Evolutionary conservation across 2,797 vertebrate species (phyloP).

Genomic region (Hozukius guyotensis): DNA sequence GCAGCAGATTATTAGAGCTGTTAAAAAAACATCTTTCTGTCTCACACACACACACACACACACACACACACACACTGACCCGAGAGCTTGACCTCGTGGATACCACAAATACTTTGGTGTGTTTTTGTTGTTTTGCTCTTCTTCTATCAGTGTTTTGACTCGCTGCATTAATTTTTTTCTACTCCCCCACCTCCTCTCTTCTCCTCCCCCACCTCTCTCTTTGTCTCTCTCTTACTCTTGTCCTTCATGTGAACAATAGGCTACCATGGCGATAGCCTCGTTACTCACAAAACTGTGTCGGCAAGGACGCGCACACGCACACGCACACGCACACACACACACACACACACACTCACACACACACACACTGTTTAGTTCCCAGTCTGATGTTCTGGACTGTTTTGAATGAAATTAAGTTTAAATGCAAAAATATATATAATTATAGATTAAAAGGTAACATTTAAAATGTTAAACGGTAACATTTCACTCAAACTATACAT

Average conservation of each 20-base stretch:
- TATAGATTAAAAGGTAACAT: not conserved
- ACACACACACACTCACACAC: not conserved
- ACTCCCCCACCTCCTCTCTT: not conserved
- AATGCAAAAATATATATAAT: not conserved
- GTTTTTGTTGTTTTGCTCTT: not conserved
- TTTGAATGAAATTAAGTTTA: not conserved
- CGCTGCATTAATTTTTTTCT: not conserved
- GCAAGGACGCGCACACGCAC: not conserved
- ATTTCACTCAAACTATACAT: not conserved
- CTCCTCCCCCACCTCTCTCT: not conserved
- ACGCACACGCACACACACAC: not conserved
- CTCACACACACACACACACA: not conserved
- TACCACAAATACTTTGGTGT: not conserved
- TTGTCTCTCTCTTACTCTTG: not conserved
- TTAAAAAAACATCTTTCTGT: not conserved
- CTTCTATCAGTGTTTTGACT: not conserved
- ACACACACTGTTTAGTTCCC: not conserved
- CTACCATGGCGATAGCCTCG: conserved; percentile 68
- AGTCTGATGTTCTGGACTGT: not conserved
- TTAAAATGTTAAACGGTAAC: not conserved
- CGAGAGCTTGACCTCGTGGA: not conserved
- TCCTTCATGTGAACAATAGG: conserved; percentile 58
- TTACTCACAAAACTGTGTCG: conserved; percentile 60
- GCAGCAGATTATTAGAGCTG: conserved; percentile 3
- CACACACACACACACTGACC: not conserved